A percentile compares a stretch with the other conserved stretches of the same genome.
Evolutionary conservation across 1,140 invertebrate genomes (phyloP).

Genomic region (Aleiodes sp.): DNA sequence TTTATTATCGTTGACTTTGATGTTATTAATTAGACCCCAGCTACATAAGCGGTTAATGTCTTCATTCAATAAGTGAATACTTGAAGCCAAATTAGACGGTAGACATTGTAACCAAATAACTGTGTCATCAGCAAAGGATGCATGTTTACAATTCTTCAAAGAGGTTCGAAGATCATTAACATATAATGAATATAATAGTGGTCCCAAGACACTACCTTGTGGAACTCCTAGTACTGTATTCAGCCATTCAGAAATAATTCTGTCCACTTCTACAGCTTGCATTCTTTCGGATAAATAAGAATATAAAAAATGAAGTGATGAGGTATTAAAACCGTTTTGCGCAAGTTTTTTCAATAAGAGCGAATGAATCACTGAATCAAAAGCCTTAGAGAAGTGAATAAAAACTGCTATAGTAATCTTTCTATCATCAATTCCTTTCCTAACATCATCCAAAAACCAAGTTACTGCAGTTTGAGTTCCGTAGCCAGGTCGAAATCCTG

Average conservation of each 20-base stretch:
- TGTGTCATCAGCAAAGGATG: no score
- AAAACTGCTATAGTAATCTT: slow-evolving; percentile 31
- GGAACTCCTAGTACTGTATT: not conserved
- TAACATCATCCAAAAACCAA: slow-evolving; percentile 28
- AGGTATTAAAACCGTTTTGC: not conserved
- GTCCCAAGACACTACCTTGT: no score
- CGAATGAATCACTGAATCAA: slow-evolving; percentile 37
- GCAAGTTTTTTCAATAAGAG: slow-evolving; percentile 22
- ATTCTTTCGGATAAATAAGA: not conserved
- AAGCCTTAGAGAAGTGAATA: slow-evolving; percentile 41
- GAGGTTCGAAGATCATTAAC: no score
- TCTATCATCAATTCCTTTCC: slow-evolving; percentile 10
- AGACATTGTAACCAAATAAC: no score
- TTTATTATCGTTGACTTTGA: no score
- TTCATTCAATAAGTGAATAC: no score
- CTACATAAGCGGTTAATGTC: no score
- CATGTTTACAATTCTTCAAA: no score
- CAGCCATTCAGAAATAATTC: not conserved
- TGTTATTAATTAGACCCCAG: no score
- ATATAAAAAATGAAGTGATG: not conserved
- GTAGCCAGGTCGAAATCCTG: slow-evolving; percentile 18
- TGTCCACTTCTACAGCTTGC: not conserved
- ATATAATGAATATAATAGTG: no score
- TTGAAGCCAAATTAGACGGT: no score
- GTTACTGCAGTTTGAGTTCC: slow-evolving; percentile 33